Evolutionary conservation across 2,797 vertebrate genomes (phyloP).

Genomic region (Melanotaenia maccullochi): DNA sequence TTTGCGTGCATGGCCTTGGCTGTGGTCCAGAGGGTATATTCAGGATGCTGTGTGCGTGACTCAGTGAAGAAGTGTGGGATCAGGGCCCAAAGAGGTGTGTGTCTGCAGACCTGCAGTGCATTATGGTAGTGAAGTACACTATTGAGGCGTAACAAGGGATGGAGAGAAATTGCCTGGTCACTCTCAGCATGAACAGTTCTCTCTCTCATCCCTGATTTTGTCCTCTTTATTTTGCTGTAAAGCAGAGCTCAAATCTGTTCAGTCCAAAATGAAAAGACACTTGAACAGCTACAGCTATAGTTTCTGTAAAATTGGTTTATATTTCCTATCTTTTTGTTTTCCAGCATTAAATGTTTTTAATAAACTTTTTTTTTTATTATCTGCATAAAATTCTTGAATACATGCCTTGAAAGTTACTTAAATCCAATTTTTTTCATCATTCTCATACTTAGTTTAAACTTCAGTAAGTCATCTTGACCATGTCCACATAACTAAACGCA

Average conservation of each 20-base stretch:
- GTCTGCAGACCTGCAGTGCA: slow-evolving; percentile 42
- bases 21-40: slow-evolving; percentile 23
- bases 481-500: too few relatives aligned
- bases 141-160: slow-evolving; percentile 37
- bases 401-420: too few relatives aligned
- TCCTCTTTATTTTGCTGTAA: slow-evolving; percentile 27
- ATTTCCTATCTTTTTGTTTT: too few relatives aligned
- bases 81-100: slow-evolving; percentile 41
- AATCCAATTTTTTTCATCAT: too few relatives aligned
- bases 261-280: neutral
- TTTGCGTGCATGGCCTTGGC: neutral
- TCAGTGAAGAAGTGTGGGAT: slow-evolving; percentile 47
- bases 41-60: slow-evolving; percentile 43
- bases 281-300: neutral
- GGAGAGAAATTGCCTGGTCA: slow-evolving; percentile 53
- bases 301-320: too few relatives aligned
- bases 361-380: too few relatives aligned
- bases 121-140: slow-evolving; percentile 45
- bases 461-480: too few relatives aligned
- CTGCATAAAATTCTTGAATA: too few relatives aligned
- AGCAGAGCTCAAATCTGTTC: neutral
- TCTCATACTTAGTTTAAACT: too few relatives aligned
- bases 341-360: too few relatives aligned
- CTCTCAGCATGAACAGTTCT: slow-evolving; percentile 49
- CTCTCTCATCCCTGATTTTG: slow-evolving; percentile 10